These are phyloP conservation scores for Pterostichus niger DNA, from an alignment of 2,888 invertebrate species.

Conservation along the genomic window DNA sequence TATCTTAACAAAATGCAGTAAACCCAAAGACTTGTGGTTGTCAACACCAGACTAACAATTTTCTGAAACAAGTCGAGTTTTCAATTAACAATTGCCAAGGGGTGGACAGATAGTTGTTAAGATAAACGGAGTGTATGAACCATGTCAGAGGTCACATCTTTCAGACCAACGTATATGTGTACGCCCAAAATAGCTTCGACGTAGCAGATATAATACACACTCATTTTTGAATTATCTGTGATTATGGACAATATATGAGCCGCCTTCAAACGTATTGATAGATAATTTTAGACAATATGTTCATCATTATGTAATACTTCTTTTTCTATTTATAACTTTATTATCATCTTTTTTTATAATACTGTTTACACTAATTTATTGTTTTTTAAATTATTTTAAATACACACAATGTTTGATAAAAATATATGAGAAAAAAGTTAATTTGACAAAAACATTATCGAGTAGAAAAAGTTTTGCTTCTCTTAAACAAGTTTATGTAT, in stretches of 20 bases:
- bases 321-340: too few relatives aligned
- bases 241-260: slow-evolving; percentile 35
- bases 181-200: slow-evolving; percentile 56
- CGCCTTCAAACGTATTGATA: slow-evolving; percentile 32
- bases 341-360: too few relatives aligned
- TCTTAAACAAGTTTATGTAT: too few relatives aligned
- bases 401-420: too few relatives aligned
- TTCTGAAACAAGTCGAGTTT: slow-evolving; percentile 49
- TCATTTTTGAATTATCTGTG: slow-evolving; percentile 47
- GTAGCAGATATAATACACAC: slow-evolving; percentile 50
- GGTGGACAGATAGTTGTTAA: slow-evolving; percentile 66
- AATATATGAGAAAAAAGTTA: too few relatives aligned
- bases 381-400: too few relatives aligned
- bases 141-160: slow-evolving; percentile 56
- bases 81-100: slow-evolving; percentile 57
- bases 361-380: too few relatives aligned
- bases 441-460: too few relatives aligned
- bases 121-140: slow-evolving; percentile 63
- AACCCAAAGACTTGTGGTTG: slow-evolving; percentile 25
- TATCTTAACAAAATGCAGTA: slow-evolving; percentile 32
- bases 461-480: too few relatives aligned
- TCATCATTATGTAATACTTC: too few relatives aligned
- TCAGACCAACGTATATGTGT: slow-evolving; percentile 34
- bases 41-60: slow-evolving; percentile 50
- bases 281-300: slow-evolving; percentile 8